Evolutionary conservation across 2,888 invertebrate genomes (phyloP), one percentile per base, ranked within the genome.

Genomic region (Cryptocephalus primarius): DNA sequence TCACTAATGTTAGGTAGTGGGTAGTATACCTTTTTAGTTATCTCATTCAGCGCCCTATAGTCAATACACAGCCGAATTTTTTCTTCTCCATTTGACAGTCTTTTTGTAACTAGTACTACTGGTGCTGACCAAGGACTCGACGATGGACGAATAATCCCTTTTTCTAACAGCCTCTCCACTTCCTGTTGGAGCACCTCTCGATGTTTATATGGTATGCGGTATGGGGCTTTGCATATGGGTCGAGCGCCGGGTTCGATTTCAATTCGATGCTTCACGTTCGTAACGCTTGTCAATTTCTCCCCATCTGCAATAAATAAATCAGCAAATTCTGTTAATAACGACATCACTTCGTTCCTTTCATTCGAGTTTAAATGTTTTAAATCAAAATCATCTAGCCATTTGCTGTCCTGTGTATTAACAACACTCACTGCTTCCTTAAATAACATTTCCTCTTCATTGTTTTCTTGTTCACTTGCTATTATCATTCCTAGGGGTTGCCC

Each of bases 11-110:
- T 49, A 8, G 44, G 47, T 12, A 47, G 36, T 13, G 47, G 50
- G 13, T 47, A 47, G 33, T 48, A 50, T 33, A 46, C 44, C 32
- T 42, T 47, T 8, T 45, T 33, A 10, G 46, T 50, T 4, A 46
- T 33, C 8, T 31, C 40, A 34, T 48, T 48, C 2, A 48, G 34
- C n/a, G 43, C 47, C 33, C 47, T 42, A 11, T 48, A 48, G 33
- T 51, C 48, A 10, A 51, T 48, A 40, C 48, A 48, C 51, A 48
- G 48, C 12, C 43, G 22, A 6, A 50, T 41, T 44, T 50, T 50
- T 39, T 50, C 48, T 32, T 39, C 39, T 39, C 50, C 50, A 11
- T 43, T 43, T 22, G 50, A 40, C n/a, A 40, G 32, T 12, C n/a
- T 43, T 34, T 50, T 48, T 1, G 48, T 43, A n/a, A 50, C 46